phyloP scores from a whole-genome alignment of 2,888 invertebrate species.

The Frankliniella fusca region DNA sequence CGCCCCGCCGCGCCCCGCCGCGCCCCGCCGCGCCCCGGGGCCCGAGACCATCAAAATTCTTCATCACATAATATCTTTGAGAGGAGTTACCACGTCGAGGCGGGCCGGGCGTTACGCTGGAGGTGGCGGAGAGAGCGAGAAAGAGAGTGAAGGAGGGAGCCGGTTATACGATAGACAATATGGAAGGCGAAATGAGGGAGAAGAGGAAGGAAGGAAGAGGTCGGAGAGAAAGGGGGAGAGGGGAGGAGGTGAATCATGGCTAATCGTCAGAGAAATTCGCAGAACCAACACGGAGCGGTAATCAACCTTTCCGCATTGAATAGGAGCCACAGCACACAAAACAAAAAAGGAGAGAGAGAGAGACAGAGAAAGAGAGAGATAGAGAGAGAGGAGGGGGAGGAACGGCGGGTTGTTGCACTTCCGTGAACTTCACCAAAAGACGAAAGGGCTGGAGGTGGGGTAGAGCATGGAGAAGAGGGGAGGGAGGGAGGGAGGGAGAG shows the following conservation, averaged over 20 bases:
- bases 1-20: background rate
- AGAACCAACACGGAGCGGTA: background rate
- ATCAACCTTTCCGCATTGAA: conserved; percentile 17
- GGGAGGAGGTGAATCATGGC: background rate
- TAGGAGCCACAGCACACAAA: background rate
- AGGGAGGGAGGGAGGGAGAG: too few relatives aligned
- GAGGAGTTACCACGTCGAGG: too few relatives aligned
- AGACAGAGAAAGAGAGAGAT: background rate
- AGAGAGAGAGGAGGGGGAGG: background rate
- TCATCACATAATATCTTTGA: background rate
- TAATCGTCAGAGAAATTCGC: conserved; percentile 6
- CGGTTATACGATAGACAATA: too few relatives aligned
- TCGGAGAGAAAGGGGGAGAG: background rate
- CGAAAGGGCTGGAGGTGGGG: too few relatives aligned
- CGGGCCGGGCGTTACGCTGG: too few relatives aligned
- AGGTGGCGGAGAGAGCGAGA: too few relatives aligned
- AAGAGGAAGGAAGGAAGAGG: background rate
- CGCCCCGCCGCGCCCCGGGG: background rate
- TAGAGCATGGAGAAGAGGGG: background rate
- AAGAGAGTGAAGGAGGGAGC: too few relatives aligned
- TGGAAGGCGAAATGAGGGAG: background rate
- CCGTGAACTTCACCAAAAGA: too few relatives aligned
- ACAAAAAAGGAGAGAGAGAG: background rate
- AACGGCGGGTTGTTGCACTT: background rate
- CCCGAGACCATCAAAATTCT: background rate